phyloP scores from a whole-genome alignment of 2,113 vertebrate genomes.

The Pampusana beccarii region DNA sequence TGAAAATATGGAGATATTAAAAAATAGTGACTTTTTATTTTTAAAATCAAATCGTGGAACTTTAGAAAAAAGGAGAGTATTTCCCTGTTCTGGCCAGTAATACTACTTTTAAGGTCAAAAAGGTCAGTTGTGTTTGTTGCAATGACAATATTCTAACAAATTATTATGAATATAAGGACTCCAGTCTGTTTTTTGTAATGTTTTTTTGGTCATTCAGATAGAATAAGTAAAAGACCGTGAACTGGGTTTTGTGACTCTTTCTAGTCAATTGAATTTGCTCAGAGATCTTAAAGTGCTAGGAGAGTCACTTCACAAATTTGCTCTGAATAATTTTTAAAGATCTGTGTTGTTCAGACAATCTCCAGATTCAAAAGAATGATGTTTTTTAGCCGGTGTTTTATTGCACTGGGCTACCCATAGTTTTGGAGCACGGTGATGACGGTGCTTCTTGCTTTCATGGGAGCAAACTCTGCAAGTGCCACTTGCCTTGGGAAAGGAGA shows the following conservation, averaged over 20 bases:
- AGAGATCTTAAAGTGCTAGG: not conserved
- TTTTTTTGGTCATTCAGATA: not conserved
- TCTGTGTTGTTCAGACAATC: not conserved
- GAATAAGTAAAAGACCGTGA: not conserved
- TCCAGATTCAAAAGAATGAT: not conserved
- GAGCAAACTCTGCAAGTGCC: not conserved
- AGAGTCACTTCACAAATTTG: not conserved
- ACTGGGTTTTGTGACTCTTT: not conserved
- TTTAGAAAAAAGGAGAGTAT: too few relatives aligned
- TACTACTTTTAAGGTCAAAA: not conserved
- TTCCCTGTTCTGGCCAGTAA: not conserved
- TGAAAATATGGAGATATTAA: not conserved
- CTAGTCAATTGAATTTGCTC: not conserved
- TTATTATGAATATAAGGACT: not conserved
- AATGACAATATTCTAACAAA: not conserved
- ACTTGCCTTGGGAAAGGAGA: not conserved
- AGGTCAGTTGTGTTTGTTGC: not conserved
- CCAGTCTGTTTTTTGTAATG: not conserved
- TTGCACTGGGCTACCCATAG: rapidly evolving
- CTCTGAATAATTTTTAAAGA: not conserved
- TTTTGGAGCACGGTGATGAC: rapidly evolving
- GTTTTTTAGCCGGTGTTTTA: not conserved
- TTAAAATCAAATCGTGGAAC: not conserved
- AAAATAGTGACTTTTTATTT: too few relatives aligned
- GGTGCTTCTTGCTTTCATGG: not conserved